Evolutionary conservation across 1,140 invertebrate genomes (phyloP).

Genomic region (Pollicipes pollicipes): DNA sequence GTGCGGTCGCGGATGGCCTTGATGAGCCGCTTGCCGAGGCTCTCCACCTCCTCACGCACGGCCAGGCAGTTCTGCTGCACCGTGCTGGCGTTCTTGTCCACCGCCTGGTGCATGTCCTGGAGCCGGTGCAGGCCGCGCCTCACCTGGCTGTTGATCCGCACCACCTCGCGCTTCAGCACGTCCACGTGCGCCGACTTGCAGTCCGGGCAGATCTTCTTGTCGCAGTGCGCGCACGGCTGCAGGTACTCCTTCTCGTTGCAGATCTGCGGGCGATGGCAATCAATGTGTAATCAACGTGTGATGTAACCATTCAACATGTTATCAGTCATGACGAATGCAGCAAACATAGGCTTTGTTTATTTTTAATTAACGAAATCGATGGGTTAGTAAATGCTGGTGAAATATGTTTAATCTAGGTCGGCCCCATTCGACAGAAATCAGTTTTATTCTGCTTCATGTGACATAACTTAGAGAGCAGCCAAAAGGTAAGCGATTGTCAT

Average conservation of each 20-base stretch:
- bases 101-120: constrained; percentile 25
- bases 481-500: too few species aligned
- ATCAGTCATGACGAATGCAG: too few species aligned
- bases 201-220: constrained; percentile 73
- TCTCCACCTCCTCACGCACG: constrained; percentile 78
- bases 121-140: constrained; percentile 22
- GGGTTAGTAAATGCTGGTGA: too few species aligned
- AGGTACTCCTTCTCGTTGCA: constrained; percentile 87
- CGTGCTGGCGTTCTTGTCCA: constrained; percentile 65
- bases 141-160: constrained; percentile 80
- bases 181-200: constrained; percentile 88
- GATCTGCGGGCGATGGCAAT: constrained; percentile 23
- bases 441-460: too few species aligned
- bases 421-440: too few species aligned
- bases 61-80: constrained; percentile 58
- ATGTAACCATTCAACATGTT: too few species aligned
- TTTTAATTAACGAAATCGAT: too few species aligned
- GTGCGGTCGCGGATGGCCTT: constrained; percentile 84
- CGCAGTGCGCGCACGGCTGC: constrained; percentile 79
- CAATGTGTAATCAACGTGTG: constrained; percentile 26
- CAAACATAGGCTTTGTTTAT: too few species aligned
- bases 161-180: constrained; percentile 80
- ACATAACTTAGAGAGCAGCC: too few species aligned
- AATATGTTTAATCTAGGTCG: too few species aligned
- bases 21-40: constrained; percentile 67